phyloP scores from a whole-genome alignment of 2,888 invertebrate species.

The Candidula unifasciata region DNA sequence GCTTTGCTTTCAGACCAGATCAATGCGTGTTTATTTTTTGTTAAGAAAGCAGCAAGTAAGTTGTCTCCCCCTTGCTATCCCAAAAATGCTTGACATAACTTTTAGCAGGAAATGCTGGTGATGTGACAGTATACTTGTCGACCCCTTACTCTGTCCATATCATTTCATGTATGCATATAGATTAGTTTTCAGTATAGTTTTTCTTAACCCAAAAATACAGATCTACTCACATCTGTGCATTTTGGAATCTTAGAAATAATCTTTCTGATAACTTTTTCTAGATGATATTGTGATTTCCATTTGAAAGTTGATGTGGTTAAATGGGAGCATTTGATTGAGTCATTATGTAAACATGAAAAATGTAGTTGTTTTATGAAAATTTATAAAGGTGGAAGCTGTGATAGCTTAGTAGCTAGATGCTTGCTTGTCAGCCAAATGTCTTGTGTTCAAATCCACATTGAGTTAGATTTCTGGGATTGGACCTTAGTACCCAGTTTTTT shows the following conservation, averaged over 20 bases:
- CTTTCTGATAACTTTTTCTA: not conserved
- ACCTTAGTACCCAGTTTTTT: no score
- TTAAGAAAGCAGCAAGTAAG: constrained; percentile 45
- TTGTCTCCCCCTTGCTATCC: constrained; percentile 15
- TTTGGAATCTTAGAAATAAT: not conserved
- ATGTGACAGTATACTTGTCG: not conserved
- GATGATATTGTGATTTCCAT: not conserved
- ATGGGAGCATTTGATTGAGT: not conserved
- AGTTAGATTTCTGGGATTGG: no score
- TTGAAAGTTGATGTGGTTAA: not conserved
- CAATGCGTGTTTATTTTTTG: constrained; percentile 48
- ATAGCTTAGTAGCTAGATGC: not conserved
- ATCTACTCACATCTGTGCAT: not conserved
- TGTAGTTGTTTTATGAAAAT: not conserved
- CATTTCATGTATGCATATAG: not conserved
- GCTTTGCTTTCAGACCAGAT: constrained; percentile 48
- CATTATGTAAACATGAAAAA: not conserved
- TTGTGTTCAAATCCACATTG: not conserved
- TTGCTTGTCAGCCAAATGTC: not conserved
- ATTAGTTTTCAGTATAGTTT: not conserved
- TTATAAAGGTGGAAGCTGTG: not conserved
- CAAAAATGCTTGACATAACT: not conserved
- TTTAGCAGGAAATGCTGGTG: constrained; percentile 7
- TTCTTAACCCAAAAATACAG: not conserved
- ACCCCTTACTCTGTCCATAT: not conserved